Evolutionary conservation across 2,113 vertebrate species (phyloP), one percentile per base, ranked within the genome.

Genomic region (Trematomus loennbergii): DNA sequence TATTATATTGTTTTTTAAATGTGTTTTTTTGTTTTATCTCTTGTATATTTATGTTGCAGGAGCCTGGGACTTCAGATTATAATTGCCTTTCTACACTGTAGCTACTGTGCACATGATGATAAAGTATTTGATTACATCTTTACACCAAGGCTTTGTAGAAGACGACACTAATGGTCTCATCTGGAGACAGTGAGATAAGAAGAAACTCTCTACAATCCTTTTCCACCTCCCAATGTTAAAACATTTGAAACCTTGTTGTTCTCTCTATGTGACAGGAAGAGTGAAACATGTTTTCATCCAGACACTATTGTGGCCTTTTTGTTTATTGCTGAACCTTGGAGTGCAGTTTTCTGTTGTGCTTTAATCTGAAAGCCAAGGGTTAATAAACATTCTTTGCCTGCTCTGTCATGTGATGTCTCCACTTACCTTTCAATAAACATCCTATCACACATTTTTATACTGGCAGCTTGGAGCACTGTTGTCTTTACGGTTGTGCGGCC

Each of bases 361-460:
- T 52, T 20, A 50, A 40, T 65, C 6, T 29, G 48, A 55, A 20
- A 53, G 33, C 11, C 33, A 36, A 16, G 7, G 61, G 43, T 63
- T 43, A 61, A 18, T 12, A 36, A 33, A 65, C 40, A 58, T 20
- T 55, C 13, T 48, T 33, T 0, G 29, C 22, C 33, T 65, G 43
- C 25, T 40, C 45, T 2, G 9, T 40, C 74, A 1, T 72, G 52
- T 63, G 40, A 58, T 59, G 22, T 16, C 46, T 66, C 20, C 15
- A 3, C 33, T 66, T 7, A 12, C 64, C 1, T 36, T 58, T 79
- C 53, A 12, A 1, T 52, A 59, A 29, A 1, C 0, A 63, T 74
- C 70, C 45, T 29, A 54, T 73, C n/a, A 65, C 25, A 68, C 50
- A n/a, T 33, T 72, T 79, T 25, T 80, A 83, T 57, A 53, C 53